Evolutionary conservation across 2,888 invertebrate genomes (phyloP).

Genomic region (Pollenia labialis): DNA sequence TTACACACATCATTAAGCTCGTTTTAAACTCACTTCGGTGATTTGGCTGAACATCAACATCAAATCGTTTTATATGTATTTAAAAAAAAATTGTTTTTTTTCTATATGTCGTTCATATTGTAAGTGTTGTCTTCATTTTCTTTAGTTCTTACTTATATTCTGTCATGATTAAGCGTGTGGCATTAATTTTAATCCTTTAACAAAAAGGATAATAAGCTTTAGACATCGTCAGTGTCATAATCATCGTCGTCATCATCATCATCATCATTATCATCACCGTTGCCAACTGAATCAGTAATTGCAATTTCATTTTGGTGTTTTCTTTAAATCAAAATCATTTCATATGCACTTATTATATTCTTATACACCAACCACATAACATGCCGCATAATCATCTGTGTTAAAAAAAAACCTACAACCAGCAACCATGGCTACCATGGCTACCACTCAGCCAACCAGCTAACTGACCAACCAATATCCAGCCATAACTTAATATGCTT

Average conservation of each 20-base stretch:
- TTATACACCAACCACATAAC: conserved; percentile 34
- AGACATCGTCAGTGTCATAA: conserved; percentile 64
- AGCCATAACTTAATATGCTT: conserved; percentile 64
- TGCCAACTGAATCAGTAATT: conserved; percentile 10
- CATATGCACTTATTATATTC: conserved; percentile 53
- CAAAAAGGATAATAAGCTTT: conserved; percentile 74
- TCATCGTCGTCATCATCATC: conserved; percentile 22
- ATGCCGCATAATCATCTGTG: conserved; percentile 52
- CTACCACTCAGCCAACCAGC: conserved; percentile 45
- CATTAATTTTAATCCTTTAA: conserved; percentile 74
- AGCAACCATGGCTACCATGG: conserved; percentile 6
- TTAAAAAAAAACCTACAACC: neutral
- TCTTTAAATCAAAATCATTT: conserved; percentile 53
- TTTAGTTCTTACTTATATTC: conserved; percentile 71
- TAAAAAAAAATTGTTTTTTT: conserved; percentile 11
- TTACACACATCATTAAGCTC: conserved; percentile 68
- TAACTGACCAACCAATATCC: conserved; percentile 46
- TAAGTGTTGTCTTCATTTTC: conserved; percentile 69
- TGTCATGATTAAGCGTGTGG: conserved; percentile 74
- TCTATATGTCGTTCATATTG: conserved; percentile 31
- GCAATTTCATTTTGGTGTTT: conserved; percentile 25
- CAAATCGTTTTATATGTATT: conserved; percentile 31
- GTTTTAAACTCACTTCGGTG: conserved; percentile 22
- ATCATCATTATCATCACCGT: conserved; percentile 1
- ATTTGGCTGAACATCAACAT: conserved; percentile 41